Evolutionary conservation across 2,113 vertebrate genomes (phyloP).

Genomic region (Chaetorhynchus papuensis): DNA sequence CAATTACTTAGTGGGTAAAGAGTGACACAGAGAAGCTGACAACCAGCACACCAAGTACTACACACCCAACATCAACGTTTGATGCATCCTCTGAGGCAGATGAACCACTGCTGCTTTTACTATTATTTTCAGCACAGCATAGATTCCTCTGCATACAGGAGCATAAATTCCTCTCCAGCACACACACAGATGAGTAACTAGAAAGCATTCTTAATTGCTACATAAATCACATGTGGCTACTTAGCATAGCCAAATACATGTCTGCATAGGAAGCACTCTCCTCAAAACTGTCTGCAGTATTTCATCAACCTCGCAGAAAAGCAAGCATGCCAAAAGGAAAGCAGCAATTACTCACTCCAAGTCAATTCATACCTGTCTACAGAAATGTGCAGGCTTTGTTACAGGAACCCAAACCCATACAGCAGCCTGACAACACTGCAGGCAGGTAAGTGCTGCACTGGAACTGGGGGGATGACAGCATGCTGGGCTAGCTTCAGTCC

Average conservation of each 20-base stretch:
- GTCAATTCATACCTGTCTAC: neutral
- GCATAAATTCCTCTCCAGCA: neutral
- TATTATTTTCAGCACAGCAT: neutral
- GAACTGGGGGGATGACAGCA: neutral
- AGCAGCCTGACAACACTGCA: neutral
- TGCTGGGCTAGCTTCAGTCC: neutral
- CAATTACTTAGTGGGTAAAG: neutral
- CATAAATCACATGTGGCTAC: constrained; percentile 30
- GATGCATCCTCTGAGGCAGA: neutral
- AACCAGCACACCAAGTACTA: neutral
- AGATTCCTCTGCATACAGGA: neutral
- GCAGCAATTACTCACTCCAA: neutral
- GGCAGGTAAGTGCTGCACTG: neutral
- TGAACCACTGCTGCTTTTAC: neutral
- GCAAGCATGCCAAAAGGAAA: neutral
- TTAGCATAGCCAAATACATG: constrained; percentile 7
- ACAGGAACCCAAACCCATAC: neutral
- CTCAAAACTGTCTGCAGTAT: neutral
- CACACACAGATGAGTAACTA: constrained; percentile 13
- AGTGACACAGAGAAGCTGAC: neutral
- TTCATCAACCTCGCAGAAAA: neutral
- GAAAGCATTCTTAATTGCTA: constrained; percentile 34
- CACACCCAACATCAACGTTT: neutral
- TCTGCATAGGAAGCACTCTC: constrained; percentile 21
- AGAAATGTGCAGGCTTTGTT: rapidly evolving